These are phyloP conservation scores for Heliconius eleuchia DNA, from an alignment of 1,140 invertebrate genomes.

Conservation along the genomic window DNA sequence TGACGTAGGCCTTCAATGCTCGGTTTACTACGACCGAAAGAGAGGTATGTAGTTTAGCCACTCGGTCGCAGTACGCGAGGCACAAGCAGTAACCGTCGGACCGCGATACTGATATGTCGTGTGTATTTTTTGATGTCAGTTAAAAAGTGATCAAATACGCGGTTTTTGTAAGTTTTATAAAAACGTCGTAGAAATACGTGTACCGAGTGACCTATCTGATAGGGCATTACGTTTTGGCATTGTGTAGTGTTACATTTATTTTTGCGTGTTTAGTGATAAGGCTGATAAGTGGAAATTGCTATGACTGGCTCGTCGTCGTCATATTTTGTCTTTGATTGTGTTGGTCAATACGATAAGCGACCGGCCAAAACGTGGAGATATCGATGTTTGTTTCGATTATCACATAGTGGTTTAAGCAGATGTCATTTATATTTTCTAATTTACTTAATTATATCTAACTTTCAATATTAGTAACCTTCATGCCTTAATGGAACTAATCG, in stretches of 20 bases:
- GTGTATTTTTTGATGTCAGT: slow-evolving; percentile 23
- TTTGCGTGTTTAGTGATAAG: slow-evolving; percentile 64
- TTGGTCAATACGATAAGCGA: slow-evolving; percentile 41
- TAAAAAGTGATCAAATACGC: slow-evolving; percentile 21
- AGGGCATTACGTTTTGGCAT: background rate
- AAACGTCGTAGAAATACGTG: slow-evolving; percentile 17
- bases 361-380: slow-evolving; percentile 40
- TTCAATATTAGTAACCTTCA: slow-evolving; percentile 30
- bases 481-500: slow-evolving; percentile 22
- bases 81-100: slow-evolving; percentile 54
- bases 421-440: background rate
- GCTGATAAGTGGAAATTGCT: slow-evolving; percentile 70
- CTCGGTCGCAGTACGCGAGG: background rate
- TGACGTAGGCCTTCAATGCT: slow-evolving; percentile 69
- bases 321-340: slow-evolving; percentile 38
- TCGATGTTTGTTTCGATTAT: slow-evolving; percentile 31
- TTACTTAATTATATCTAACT: background rate
- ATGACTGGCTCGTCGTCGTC: slow-evolving; percentile 53
- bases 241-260: slow-evolving; percentile 30
- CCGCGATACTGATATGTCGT: slow-evolving; percentile 51
- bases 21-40: slow-evolving; percentile 60
- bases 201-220: background rate
- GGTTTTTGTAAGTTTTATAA: slow-evolving; percentile 24
- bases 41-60: slow-evolving; percentile 51
- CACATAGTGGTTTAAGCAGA: background rate